Percentiles rank a stretch among this genome's conserved stretches.
Evolutionary conservation across 2,797 vertebrate genomes (phyloP).

Genomic region (Nasua narica): DNA sequence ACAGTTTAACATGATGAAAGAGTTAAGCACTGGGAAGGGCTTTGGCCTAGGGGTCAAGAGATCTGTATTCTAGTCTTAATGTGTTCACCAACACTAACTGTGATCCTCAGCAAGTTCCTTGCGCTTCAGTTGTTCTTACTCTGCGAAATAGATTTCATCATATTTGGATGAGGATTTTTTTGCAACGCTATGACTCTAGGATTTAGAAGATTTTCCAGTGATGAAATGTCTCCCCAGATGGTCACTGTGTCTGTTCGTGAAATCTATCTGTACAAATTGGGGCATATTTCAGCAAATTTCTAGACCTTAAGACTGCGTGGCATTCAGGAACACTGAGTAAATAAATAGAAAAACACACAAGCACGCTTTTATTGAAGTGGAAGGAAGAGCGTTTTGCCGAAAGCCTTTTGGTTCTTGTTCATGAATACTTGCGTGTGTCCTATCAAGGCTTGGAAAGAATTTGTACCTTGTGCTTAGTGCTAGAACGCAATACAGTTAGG

Average conservation of each 20-base stretch:
- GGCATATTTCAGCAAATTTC: background rate
- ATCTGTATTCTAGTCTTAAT: background rate
- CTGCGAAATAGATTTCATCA: background rate
- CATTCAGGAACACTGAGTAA: background rate
- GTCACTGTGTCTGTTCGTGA: background rate
- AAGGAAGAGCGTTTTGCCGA: background rate
- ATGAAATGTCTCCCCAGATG: background rate
- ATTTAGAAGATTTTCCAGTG: background rate
- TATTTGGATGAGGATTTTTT: background rate
- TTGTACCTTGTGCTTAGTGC: background rate
- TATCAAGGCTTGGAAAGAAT: background rate
- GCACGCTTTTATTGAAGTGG: background rate
- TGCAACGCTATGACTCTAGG: background rate
- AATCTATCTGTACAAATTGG: background rate
- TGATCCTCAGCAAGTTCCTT: background rate
- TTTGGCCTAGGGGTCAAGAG: background rate
- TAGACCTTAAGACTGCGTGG: background rate
- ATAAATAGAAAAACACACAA: background rate
- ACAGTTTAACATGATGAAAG: background rate
- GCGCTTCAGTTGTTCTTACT: slow-evolving; percentile 1
- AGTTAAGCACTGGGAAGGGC: background rate
- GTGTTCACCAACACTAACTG: background rate
- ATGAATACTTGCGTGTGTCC: background rate
- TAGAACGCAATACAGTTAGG: background rate
- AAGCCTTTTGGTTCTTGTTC: background rate